Evolutionary conservation across 2,113 vertebrate genomes (phyloP), one percentile per base, ranked within the genome.

Genomic region (Dendrocopos noguchii): DNA sequence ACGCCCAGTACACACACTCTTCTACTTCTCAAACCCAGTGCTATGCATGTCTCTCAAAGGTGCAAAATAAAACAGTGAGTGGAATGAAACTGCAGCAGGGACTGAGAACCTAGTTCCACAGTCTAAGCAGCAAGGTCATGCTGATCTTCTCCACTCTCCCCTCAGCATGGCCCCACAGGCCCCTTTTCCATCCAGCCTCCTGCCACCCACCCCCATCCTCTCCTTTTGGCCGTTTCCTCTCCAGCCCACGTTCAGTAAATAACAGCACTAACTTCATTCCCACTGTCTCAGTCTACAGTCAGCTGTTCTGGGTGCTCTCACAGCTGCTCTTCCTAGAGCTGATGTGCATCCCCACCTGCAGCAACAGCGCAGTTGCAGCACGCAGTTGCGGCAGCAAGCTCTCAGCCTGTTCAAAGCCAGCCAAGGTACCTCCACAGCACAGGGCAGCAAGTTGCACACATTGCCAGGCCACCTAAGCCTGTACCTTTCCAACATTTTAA

Each of bases 401-500:
- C 50, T 52, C 22, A 4, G 46, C 36, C 31, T 16, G 3, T 18
- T 24, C 5, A 15, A 28, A 78, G 24, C 42, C 3, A 9, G 28
- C 61, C 14, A 2, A 61, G 66, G 77, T 9, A 5, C 1, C 60
- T n/a, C 31, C 19, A 2, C 22, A 3, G 66, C 0, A 4, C 19
- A 7, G 64, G 31, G 52, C 36, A 8, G 27, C 15, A 65, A 7
- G n/a, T 1, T 2, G 17, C 14, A 4, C 7, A 1, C 13, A 0
- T 10, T 11, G 47, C 42, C n/a, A 46, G 34, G 7, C 6, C 15
- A 64, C 17, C 17, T 19, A 28, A 59, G 44, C 68, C 68, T 42
- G 21, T 3, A 6, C 21, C 56, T 59, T 71, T 34, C 8, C 50
- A 5, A 21, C 3, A 4, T n/a, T 73, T 80, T 60, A 42, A 57